Base-by-base conservation (phyloP, 2,113 vertebrate genomes). In the Mungos mungo region DNA sequence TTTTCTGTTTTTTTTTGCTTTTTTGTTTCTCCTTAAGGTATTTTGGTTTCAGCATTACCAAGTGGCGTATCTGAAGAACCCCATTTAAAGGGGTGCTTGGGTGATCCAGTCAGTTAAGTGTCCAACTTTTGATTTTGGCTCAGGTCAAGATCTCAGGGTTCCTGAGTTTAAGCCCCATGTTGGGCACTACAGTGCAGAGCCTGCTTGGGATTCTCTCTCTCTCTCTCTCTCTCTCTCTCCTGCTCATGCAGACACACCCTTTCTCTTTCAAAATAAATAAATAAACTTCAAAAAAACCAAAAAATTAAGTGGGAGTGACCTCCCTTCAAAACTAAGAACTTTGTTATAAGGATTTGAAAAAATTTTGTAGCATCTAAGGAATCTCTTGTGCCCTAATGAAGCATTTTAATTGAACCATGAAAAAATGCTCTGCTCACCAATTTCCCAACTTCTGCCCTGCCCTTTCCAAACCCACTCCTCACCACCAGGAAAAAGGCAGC, bases 391-490 rank as follows among this genome's bases (percentile, higher is more conserved):
- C 2, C 31, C 31, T 96, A 84, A 94, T 68, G 91, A 81, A 77
- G 15, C 14, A 57, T 83, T 97, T 94, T 45, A 85, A 88, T 35
- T 68, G 69, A 96, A 47, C 3, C n/a, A 45, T 83, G 90, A 82
- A 83, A 66, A 90, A 86, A 69, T n/a, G 3, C 10, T 65, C 14
- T 3, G 10, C 57, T 79, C 10, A 47, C 41, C 68, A 13, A 47
- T 72, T 66, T 88, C 68, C 81, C 54, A 93, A 13, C 18, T 19
- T 81, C 45, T 82, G n/a, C 11, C 10, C 23, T 0, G 35, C 7
- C 35, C 18, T 3, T 69, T 5, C 47, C 25, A 41, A 23, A 29
- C 35, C 19, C 27, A 52, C 16, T 76, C 31, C 33, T 85, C 5
- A n/a, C 57, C 7, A 68, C 19, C 10, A 47, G 9, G 60, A 93